Base-by-base conservation (phyloP, 2,797 vertebrate species). In the Catostomus latipinnis region DNA sequence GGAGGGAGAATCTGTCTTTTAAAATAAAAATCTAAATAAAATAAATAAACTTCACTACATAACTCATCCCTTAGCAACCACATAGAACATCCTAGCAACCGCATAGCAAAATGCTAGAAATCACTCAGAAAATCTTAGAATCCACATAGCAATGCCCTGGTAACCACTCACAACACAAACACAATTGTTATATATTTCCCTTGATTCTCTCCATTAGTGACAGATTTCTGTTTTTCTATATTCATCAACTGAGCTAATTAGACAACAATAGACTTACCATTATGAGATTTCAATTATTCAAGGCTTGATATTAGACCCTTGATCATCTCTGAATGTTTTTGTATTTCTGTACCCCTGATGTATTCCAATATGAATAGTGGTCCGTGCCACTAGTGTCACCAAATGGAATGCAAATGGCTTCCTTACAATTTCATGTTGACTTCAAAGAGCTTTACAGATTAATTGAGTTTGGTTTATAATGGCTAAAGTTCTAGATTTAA, bases 221-320 rank as follows among this genome's bases (percentile, higher is more conserved):
- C 43, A 46, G 45, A 12, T 57, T 54, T 43, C 50, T 14, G 43
- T 54, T 22, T 1, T 34, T 74, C 57, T 74, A 7, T 8, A 73
- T 49, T 73, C 22, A 18, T 46, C n/a, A 73, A 57, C 54, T 11
- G 49, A 68, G 45, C 62, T 52, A 34, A 65, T 9, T 0, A n/a
- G n/a, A 50, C 8, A 43, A 34, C 22, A 1, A 71, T 53, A 48
- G 45, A 70, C 4, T 11, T 60, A 9, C 14, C 49, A 10, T 60
- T 73, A 50, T 74, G 57, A 62, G 71, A 62, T 74, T 61, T 74
- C 22, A 61, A 61, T 74, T 74, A 74, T 61, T 74, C 18, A 73
- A 50, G 56, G 1, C 14, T 34, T 61, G 18, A 61, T 61, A 74
- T 74, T 10, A 50, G 46, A 52, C 0, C 5, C 11, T 61, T 34